A percentile compares a stretch with the other conserved stretches of the same genome.
phyloP scores from a whole-genome alignment of 2,888 invertebrate genomes.

The Galeopsomyia nigrocyanea region DNA sequence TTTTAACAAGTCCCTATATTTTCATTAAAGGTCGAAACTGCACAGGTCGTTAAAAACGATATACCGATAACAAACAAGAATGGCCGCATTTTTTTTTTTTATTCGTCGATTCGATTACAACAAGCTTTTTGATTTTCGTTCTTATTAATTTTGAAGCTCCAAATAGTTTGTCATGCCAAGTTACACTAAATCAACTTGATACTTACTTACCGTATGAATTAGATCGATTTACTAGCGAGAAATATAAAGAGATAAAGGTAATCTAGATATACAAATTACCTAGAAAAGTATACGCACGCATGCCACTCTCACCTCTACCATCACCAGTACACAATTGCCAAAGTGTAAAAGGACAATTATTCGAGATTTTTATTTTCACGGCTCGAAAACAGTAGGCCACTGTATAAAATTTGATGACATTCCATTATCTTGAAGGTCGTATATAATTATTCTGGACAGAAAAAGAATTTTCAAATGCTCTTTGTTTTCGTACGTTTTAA shows the following conservation, averaged over 20 bases:
- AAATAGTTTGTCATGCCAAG: constrained; percentile 54
- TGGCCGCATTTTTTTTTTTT: too few species aligned
- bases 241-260: constrained; percentile 44
- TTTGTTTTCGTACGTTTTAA: too few species aligned
- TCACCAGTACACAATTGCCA: constrained; percentile 53
- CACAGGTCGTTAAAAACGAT: too few species aligned
- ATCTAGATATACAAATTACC: constrained; percentile 49
- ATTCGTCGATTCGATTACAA: constrained; percentile 38
- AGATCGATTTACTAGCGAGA: constrained; percentile 47
- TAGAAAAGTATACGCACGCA: constrained; percentile 55
- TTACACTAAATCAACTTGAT: constrained; percentile 51
- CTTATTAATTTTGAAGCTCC: constrained; percentile 37
- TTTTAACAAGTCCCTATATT: too few species aligned
- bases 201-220: constrained; percentile 57
- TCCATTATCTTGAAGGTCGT: too few species aligned
- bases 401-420: background rate
- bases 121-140: constrained; percentile 56
- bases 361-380: constrained; percentile 12
- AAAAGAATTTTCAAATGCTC: too few species aligned
- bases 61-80: too few species aligned
- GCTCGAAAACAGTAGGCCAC: constrained; percentile 26
- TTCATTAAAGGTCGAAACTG: too few species aligned
- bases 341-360: background rate
- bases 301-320: constrained; percentile 63
- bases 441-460: too few species aligned